These are phyloP conservation scores for Ibidorhyncha struthersii DNA, from an alignment of 2,113 vertebrate genomes.

Conservation along the genomic window DNA sequence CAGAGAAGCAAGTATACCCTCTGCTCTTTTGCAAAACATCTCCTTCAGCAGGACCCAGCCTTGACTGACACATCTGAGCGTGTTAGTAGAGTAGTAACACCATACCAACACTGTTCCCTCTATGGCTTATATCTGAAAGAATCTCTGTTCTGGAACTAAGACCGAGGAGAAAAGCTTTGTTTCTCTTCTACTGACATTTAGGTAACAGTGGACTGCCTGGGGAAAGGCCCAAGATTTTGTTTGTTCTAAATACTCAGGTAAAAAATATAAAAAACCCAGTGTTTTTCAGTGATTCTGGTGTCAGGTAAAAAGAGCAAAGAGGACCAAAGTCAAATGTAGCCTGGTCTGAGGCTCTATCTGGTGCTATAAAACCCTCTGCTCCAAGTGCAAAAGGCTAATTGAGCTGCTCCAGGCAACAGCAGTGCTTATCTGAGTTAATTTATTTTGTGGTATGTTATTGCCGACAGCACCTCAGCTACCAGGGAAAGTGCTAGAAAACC, in stretches of 20 bases:
- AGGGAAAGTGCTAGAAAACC: conserved; percentile 1
- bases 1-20: not conserved
- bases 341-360: not conserved
- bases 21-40: not conserved
- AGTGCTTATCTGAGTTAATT: conserved; percentile 52
- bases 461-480: not conserved
- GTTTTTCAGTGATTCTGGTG: not conserved
- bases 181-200: not conserved
- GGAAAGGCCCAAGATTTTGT: not conserved
- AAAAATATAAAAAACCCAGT: not conserved
- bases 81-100: not conserved
- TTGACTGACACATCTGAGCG: not conserved
- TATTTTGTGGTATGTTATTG: conserved; percentile 1
- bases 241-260: not conserved
- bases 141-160: not conserved
- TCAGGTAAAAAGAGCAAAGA: conserved; percentile 3
- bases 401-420: conserved; percentile 57
- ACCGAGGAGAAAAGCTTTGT: not conserved
- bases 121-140: not conserved
- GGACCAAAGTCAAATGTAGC: not conserved
- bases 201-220: not conserved
- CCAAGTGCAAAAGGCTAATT: conserved; percentile 56
- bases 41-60: not conserved
- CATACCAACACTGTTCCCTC: not conserved
- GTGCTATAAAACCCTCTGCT: not conserved